Conservation (phyloP, 2,888 invertebrate species). For the Hololepta plana region DNA sequence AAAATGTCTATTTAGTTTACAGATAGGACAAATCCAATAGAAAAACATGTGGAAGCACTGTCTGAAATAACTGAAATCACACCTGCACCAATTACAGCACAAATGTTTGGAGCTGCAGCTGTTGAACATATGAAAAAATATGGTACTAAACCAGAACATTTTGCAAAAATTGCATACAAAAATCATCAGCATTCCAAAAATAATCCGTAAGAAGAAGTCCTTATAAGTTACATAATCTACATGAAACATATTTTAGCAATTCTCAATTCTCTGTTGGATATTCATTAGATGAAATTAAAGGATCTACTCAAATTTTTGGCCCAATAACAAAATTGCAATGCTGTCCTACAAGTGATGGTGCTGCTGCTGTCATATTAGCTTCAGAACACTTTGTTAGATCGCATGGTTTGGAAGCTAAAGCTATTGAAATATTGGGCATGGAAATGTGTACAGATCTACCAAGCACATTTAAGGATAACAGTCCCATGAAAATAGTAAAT, state of each 20-base stretch:
- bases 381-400: constrained; percentile 79
- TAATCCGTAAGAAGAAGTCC: constrained; percentile 62
- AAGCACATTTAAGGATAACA: constrained; percentile 65
- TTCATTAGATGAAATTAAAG: constrained; percentile 73
- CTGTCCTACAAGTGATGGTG: constrained; percentile 97
- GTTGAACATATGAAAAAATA: constrained; percentile 92
- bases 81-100: constrained; percentile 75
- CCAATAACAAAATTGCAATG: constrained; percentile 93
- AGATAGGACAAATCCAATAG: constrained; percentile 80
- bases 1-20: constrained; percentile 31
- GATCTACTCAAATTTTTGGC: constrained; percentile 76
- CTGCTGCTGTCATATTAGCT: constrained; percentile 81
- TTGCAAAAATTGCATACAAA: constrained; percentile 95
- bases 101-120: constrained; percentile 93
- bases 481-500: constrained; percentile 55
- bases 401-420: constrained; percentile 65
- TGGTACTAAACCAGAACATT: constrained; percentile 81
- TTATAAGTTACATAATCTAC: no score
- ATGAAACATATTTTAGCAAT: constrained; percentile 47
- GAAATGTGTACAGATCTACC: constrained; percentile 90
- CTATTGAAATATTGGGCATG: constrained; percentile 92
- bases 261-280: constrained; percentile 91
- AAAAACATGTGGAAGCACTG: constrained; percentile 75
- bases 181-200: constrained; percentile 94
- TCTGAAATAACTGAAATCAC: constrained; percentile 63